Conservation (phyloP, 2,888 invertebrate species). For the Amphimallon solstitiale region DNA sequence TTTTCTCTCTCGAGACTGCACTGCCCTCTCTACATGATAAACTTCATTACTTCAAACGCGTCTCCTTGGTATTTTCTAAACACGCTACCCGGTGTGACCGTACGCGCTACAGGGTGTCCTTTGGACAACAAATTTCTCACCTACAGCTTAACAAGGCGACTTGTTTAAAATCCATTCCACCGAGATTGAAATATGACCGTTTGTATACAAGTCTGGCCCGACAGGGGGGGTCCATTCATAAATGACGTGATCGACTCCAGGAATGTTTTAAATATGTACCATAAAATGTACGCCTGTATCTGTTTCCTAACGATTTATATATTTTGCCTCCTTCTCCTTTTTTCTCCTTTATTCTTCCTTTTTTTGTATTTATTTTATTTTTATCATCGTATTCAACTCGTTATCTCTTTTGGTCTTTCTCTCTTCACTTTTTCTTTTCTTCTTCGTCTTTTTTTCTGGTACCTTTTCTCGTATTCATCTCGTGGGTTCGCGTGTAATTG, state of each 20-base stretch:
- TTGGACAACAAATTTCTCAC: conserved; percentile 64
- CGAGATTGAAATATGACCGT: conserved; percentile 62
- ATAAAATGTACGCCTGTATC: conserved; percentile 41
- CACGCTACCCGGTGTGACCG: conserved; percentile 54
- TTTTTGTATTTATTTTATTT: conserved; percentile 17
- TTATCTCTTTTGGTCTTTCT: background rate
- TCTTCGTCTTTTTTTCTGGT: background rate
- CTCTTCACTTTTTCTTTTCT: background rate
- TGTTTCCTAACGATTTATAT: conserved; percentile 30
- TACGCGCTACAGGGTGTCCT: conserved; percentile 58
- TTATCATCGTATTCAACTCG: background rate
- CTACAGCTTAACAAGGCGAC: conserved; percentile 63
- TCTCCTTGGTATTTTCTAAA: conserved; percentile 47
- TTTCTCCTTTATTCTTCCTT: conserved; percentile 15
- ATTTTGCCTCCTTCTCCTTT: conserved; percentile 13
- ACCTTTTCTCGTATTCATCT: background rate
- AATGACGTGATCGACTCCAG: conserved; percentile 48
- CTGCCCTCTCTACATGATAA: background rate
- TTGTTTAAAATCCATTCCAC: conserved; percentile 61
- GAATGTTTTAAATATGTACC: conserved; percentile 49
- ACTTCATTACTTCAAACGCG: conserved; percentile 26
- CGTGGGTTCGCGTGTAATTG: conserved; percentile 27
- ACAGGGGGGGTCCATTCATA: conserved; percentile 59
- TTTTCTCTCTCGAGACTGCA: conserved; percentile 12
- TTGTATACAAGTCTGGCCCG: conserved; percentile 56